Percentiles rank a stretch among this genome's conserved stretches.
Evolutionary conservation across 1,140 invertebrate species (phyloP).

Genomic region (Drosophila pseudoananassae): DNA sequence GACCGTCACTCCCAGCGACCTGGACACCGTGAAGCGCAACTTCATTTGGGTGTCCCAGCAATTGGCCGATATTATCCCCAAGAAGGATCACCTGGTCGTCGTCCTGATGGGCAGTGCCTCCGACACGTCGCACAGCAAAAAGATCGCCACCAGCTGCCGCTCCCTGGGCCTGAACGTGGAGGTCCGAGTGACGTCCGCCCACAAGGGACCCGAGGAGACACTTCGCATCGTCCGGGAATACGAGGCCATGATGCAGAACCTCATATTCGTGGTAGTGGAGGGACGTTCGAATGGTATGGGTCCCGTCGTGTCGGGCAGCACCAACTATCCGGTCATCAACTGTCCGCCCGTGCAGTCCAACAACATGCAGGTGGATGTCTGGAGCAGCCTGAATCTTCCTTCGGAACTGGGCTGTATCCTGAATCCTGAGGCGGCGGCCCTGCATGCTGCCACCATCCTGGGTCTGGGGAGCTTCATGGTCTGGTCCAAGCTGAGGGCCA

Average conservation of each 20-base stretch:
- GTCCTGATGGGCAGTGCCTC: slow-evolving; percentile 97
- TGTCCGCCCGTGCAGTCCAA: slow-evolving; percentile 94
- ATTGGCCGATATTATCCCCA: slow-evolving; percentile 88
- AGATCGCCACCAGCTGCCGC: slow-evolving; percentile 90
- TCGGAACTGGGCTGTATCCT: slow-evolving; percentile 97
- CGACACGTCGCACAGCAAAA: slow-evolving; percentile 92
- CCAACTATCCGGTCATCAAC: slow-evolving; percentile 97
- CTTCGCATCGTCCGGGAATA: slow-evolving; percentile 92
- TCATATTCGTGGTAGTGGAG: slow-evolving; percentile 97
- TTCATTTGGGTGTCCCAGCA: slow-evolving; percentile 97
- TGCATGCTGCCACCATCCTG: slow-evolving; percentile 96
- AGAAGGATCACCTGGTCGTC: slow-evolving; percentile 89
- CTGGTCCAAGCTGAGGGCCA: slow-evolving; percentile 94
- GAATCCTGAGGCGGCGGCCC: slow-evolving; percentile 95
- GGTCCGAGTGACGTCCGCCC: slow-evolving; percentile 94
- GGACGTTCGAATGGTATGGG: slow-evolving; percentile 98
- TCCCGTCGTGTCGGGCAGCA: slow-evolving; percentile 96
- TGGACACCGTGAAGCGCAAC: slow-evolving; percentile 96
- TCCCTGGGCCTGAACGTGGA: slow-evolving; percentile 90
- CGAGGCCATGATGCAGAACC: slow-evolving; percentile 90
- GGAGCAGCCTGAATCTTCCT: slow-evolving; percentile 97
- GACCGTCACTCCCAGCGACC: slow-evolving; percentile 92
- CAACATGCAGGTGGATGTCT: slow-evolving; percentile 91
- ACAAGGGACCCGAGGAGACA: slow-evolving; percentile 96
- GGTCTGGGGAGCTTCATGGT: slow-evolving; percentile 93